phyloP scores from a whole-genome alignment of 1,140 invertebrate genomes.

The Listronotus oregonensis region DNA sequence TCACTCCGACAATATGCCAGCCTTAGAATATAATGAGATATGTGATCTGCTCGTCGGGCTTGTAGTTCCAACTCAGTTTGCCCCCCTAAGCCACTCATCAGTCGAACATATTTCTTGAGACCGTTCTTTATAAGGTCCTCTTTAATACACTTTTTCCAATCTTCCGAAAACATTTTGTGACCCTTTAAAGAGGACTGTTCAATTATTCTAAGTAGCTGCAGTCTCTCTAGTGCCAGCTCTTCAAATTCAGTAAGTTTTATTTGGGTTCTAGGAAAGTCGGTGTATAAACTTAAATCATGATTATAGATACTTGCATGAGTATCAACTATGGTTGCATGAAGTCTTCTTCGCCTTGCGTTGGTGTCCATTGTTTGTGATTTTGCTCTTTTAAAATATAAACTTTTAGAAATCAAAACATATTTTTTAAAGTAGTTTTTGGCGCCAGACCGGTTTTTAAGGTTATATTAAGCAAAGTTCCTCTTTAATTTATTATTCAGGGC shows the following conservation, averaged over 20 bases:
- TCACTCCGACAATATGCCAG: conserved; percentile 89
- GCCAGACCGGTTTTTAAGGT: too few relatives aligned
- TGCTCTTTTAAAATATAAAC: too few relatives aligned
- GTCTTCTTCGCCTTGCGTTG: conserved; percentile 38
- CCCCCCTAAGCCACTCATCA: conserved; percentile 37
- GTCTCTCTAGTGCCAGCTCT: conserved; percentile 80
- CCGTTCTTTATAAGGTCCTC: conserved; percentile 74
- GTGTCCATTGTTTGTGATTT: conserved; percentile 42
- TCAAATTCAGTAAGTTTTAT: conserved; percentile 86
- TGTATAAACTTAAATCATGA: conserved; percentile 80
- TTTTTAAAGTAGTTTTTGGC: too few relatives aligned
- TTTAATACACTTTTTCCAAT: conserved; percentile 73
- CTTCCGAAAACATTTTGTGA: conserved; percentile 67
- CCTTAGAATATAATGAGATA: conserved; percentile 92
- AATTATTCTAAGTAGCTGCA: conserved; percentile 78
- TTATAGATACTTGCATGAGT: conserved; percentile 62
- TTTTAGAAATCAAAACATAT: too few relatives aligned
- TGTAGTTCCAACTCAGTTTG: conserved; percentile 65
- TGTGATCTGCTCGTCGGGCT: conserved; percentile 77
- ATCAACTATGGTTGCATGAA: conserved; percentile 29
- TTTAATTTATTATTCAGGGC: too few relatives aligned
- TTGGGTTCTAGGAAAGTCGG: conserved; percentile 72
- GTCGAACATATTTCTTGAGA: conserved; percentile 61
- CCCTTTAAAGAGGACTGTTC: conserved; percentile 71
- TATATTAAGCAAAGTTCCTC: too few relatives aligned